Evolutionary conservation across 2,113 vertebrate genomes (phyloP).

Genomic region (Butastur rufipennis): DNA sequence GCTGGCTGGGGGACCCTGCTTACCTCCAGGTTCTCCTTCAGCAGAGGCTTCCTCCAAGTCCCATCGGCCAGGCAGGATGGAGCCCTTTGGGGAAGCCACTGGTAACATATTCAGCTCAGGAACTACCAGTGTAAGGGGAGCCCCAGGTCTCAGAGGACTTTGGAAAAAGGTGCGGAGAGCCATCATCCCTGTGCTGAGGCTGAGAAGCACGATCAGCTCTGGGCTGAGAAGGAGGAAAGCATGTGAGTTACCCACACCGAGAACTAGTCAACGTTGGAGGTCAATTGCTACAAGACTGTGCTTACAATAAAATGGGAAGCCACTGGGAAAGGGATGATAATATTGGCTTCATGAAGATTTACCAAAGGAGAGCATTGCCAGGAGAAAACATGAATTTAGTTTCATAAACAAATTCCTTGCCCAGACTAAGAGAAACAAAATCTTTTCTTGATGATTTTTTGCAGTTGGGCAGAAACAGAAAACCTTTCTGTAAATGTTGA

Average conservation of each 20-base stretch:
- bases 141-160: not conserved
- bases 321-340: not conserved
- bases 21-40: not conserved
- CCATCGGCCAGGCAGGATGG: not conserved
- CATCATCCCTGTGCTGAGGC: not conserved
- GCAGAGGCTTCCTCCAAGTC: not conserved
- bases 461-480: not conserved
- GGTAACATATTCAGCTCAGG: not conserved
- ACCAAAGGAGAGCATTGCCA: not conserved
- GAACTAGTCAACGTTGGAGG: not conserved
- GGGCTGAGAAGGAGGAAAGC: not conserved
- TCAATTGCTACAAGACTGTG: not conserved
- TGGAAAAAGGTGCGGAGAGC: not conserved
- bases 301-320: not conserved
- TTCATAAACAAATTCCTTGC: not conserved
- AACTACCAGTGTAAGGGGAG: fast-evolving
- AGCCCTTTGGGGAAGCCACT: not conserved
- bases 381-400: not conserved
- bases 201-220: not conserved
- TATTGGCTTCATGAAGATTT: not conserved
- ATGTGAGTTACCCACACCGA: not conserved
- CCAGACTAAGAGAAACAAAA: not conserved
- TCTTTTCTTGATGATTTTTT: not conserved
- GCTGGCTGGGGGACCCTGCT: not conserved
- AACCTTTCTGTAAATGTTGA: constrained; percentile 9